phyloP scores from a whole-genome alignment of 2,797 vertebrate genomes.

The Luscinia megarhynchos region DNA sequence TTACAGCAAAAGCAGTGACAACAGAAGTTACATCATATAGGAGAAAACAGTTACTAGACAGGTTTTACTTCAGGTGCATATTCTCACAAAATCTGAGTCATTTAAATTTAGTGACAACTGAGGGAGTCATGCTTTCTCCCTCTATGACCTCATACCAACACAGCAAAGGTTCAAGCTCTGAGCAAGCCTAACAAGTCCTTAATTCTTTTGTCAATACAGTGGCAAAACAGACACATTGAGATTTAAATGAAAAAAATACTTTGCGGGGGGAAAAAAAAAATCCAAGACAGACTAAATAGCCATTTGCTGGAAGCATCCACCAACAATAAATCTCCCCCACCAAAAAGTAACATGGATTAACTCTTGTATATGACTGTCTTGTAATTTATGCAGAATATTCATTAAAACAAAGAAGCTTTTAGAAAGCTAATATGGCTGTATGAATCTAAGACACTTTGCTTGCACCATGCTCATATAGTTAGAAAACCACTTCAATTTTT shows the following conservation, averaged over 20 bases:
- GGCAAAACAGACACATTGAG: background rate
- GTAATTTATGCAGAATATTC: background rate
- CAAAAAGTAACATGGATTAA: background rate
- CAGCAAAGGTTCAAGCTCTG: background rate
- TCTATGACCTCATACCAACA: background rate
- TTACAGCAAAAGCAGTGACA: background rate
- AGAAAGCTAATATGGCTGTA: background rate
- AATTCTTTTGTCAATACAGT: background rate
- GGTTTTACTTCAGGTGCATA: background rate
- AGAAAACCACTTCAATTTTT: background rate
- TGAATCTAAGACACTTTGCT: background rate
- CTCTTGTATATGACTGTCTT: background rate
- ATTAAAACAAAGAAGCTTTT: background rate
- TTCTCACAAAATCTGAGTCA: background rate
- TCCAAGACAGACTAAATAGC: background rate
- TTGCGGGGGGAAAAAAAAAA: background rate
- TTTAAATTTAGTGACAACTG: background rate
- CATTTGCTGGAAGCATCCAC: background rate
- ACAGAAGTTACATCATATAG: background rate
- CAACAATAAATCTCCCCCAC: background rate
- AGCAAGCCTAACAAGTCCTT: background rate
- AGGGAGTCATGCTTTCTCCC: background rate
- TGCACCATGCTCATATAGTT: background rate
- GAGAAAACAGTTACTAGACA: background rate
- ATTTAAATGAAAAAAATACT: background rate